Conservation (phyloP, 2,888 invertebrate genomes). For the Dichetophora obliterata region DNA sequence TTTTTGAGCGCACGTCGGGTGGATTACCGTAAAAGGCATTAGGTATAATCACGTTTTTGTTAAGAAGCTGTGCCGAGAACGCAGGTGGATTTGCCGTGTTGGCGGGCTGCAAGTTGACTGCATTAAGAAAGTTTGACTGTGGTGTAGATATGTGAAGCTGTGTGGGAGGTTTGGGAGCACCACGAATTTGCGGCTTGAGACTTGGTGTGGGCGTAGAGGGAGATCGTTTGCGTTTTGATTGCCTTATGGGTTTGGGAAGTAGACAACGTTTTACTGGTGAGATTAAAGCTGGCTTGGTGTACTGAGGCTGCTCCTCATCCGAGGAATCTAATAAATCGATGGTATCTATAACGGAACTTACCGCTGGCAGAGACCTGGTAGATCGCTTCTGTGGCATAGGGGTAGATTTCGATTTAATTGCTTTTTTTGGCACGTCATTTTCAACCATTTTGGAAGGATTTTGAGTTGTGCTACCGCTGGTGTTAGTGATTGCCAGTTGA, state of each 20-base stretch:
- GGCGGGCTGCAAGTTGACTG: slow-evolving; percentile 54
- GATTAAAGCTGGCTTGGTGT: neutral
- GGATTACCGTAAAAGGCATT: slow-evolving; percentile 58
- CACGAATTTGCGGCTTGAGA: neutral
- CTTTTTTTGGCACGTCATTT: neutral
- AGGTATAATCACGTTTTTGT: slow-evolving; percentile 56
- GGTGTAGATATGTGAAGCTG: slow-evolving; percentile 47
- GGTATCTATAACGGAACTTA: slow-evolving; percentile 40
- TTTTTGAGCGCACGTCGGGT: slow-evolving; percentile 33
- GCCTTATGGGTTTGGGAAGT: slow-evolving; percentile 6
- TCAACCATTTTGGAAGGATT: neutral
- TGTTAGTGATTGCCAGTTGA: neutral
- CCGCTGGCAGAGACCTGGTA: neutral
- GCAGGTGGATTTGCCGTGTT: slow-evolving; percentile 49
- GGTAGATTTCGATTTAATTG: neutral
- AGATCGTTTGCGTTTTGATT: neutral
- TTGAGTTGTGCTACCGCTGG: neutral
- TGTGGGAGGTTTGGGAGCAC: slow-evolving; percentile 27
- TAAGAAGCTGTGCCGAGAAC: slow-evolving; percentile 53
- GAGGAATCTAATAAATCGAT: slow-evolving; percentile 53
- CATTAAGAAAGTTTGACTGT: slow-evolving; percentile 57
- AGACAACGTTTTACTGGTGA: slow-evolving; percentile 46
- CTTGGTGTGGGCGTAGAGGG: neutral
- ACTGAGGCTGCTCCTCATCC: slow-evolving; percentile 46
- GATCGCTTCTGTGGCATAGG: slow-evolving; percentile 9